Base-by-base conservation (phyloP, 2,113 vertebrate species). In the Ceratotherium simum region DNA sequence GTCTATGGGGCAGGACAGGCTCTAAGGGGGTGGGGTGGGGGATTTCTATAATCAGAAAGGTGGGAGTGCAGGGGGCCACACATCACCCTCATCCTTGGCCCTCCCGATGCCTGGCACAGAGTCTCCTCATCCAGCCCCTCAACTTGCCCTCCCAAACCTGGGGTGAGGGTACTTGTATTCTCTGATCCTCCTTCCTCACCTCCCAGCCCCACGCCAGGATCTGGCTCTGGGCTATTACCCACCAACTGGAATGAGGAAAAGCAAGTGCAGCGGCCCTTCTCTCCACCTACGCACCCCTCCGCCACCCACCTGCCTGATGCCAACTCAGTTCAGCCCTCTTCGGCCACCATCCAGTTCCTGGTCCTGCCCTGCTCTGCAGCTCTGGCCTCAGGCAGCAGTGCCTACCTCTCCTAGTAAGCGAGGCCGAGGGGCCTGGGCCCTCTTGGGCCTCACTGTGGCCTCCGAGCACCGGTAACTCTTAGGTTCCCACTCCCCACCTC, bases 191-290 rank as follows among this genome's bases (percentile, higher is more conserved):
- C 54, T 33, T 46, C 67, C 33, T 14, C 9, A 8, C 29, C 39
- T 39, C 13, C 27, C 58, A 8, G 48, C 17, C n/a, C 39, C 0
- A 0, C 36, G 8, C 27, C 3, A 10, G 14, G 25, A 3, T 10
- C 20, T 2, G 36, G 82, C 27, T 81, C 79, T 9, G 81, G 33
- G 65, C 33, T 4, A 1, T 18, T 11, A 12, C 2, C 58, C 60
- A 6, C 10, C 2, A 14, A n/a, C 39, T 67, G 27, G 14, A 8
- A 54, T 12, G 17, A 56, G 21, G 39, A 27, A n/a, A 27, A 39
- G 27, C 62, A 27, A n/a, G 62, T 16, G 8, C 17, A 25, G 17
- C 56, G 48, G 23, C 16, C 62, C n/a, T 18, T 36, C 39, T 25
- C 29, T 27, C 12, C 14, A 27, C 54, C 36, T 23, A 8, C 39